Conservation (phyloP, 1,140 invertebrate species). For the Cydia amplana region DNA sequence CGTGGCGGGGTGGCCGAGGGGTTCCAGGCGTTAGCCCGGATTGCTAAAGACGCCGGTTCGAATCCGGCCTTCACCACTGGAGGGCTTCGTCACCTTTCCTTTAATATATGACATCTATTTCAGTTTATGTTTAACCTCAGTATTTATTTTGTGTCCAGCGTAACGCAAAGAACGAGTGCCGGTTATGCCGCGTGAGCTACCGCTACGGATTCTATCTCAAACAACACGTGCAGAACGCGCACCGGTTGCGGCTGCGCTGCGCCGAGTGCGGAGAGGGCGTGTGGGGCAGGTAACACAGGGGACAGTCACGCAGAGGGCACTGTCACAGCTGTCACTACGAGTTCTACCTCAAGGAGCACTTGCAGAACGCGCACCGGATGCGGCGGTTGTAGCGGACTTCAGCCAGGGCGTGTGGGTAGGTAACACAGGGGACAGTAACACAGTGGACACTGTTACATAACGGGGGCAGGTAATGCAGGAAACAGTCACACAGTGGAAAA, state of each 20-base stretch:
- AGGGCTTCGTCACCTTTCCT: no score
- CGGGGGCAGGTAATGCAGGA: no score
- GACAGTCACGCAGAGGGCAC: background rate
- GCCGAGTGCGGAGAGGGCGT: background rate
- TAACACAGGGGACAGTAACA: background rate
- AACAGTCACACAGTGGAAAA: background rate
- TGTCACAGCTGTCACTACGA: no score
- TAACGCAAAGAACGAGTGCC: slow-evolving; percentile 12
- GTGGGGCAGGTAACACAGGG: slow-evolving; percentile 1
- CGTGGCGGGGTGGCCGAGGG: no score
- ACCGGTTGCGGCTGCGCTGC: slow-evolving; percentile 2
- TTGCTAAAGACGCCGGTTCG: no score
- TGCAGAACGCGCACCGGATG: background rate
- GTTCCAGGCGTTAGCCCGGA: no score
- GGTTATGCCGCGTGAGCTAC: background rate
- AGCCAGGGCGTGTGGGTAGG: background rate
- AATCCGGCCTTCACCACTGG: no score
- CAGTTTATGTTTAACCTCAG: no score
- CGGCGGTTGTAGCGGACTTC: background rate
- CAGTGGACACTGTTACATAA: background rate
- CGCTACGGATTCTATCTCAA: background rate
- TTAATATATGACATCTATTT: no score
- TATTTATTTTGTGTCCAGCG: background rate
- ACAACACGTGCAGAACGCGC: slow-evolving; percentile 10
- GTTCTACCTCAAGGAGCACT: background rate